A percentile compares a stretch with the other conserved stretches of the same genome.
phyloP scores from a whole-genome alignment of 2,113 vertebrate species.

The Chauna torquata region DNA sequence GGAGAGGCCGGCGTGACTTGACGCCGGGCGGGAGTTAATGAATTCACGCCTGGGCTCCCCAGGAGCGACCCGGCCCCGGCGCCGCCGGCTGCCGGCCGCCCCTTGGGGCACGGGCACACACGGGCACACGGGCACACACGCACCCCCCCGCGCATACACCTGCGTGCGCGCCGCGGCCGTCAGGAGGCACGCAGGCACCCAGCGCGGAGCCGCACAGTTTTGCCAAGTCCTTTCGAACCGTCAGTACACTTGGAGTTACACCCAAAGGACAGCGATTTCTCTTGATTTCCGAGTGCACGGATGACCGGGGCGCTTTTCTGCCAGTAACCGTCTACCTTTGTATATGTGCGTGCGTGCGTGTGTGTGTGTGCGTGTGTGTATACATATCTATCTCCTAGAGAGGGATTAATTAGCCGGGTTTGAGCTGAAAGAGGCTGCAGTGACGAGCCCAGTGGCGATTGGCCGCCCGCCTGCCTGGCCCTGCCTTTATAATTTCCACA shows the following conservation, averaged over 20 bases:
- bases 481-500: constrained; percentile 96
- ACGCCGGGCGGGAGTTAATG: constrained; percentile 41
- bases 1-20: not conserved
- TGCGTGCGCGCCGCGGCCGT: constrained; percentile 43
- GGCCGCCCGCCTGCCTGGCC: constrained; percentile 88
- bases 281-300: constrained; percentile 70
- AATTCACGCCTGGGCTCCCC: constrained; percentile 1
- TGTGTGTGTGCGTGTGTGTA: constrained; percentile 65
- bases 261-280: constrained; percentile 44
- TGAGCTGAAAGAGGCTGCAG: constrained; percentile 83
- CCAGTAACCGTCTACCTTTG: constrained; percentile 79
- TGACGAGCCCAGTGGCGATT: constrained; percentile 93
- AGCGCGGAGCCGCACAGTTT: constrained; percentile 10
- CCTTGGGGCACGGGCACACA: no score
- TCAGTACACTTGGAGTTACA: constrained; percentile 54
- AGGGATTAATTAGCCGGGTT: constrained; percentile 90
- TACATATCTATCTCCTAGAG: constrained; percentile 74
- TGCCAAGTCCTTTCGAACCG: constrained; percentile 55
- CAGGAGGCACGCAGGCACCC: constrained; percentile 24
- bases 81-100: not conserved
- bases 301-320: constrained; percentile 69
- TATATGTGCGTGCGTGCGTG: constrained; percentile 67
- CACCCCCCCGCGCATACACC: constrained; percentile 49
- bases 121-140: no score
- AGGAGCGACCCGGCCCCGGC: not conserved